Evolutionary conservation across 2,888 invertebrate species (phyloP), one percentile per base, ranked within the genome.

Genomic region (Augiades crinisus): DNA sequence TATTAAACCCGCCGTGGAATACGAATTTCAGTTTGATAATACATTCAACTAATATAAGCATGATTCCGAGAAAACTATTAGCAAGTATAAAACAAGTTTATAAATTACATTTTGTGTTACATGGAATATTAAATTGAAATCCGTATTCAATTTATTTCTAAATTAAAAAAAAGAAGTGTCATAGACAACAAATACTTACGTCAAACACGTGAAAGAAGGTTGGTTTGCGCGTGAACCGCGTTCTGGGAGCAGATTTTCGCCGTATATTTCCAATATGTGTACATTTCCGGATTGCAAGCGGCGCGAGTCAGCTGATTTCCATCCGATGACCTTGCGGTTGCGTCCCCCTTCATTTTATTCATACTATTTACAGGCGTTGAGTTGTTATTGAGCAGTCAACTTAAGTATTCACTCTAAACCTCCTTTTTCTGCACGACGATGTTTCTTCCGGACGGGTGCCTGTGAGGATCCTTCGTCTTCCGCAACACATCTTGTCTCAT

Each of bases 381-480:
- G 62, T 72, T 73, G 65, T 72, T 72, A 63, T 70, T 59, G 68
- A 71, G 72, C 68, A 61, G 67, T 62, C 67, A 67, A 63, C 60
- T 57, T 56, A 55, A 56, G 57, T 54, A 57, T 62, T 57, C 33
- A 51, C 33, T 53, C 53, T 57, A 64, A 80, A 70, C 85, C 89
- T 88, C 64, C 89, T 80, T 60, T 88, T 88, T 63, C 87, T 77
- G 61, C 89, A 89, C 60, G 88, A 88, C 40, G 89, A 89, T 44
- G 89, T 88, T 64, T 88, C 88, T 64, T 81, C 80, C 53, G 83
- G 85, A 61, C 77, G 75, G 55, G 81, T 81, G 65, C 88, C 88
- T 60, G 87, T 85, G 60, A 61, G 71, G 57, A 89, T 87, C 63
- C 70, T 81, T 56, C 88, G 74, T 62, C 78, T 79, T 66, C 89